Evolutionary conservation across 2,113 vertebrate species (phyloP).

Genomic region (Typhlomys cinereus): DNA sequence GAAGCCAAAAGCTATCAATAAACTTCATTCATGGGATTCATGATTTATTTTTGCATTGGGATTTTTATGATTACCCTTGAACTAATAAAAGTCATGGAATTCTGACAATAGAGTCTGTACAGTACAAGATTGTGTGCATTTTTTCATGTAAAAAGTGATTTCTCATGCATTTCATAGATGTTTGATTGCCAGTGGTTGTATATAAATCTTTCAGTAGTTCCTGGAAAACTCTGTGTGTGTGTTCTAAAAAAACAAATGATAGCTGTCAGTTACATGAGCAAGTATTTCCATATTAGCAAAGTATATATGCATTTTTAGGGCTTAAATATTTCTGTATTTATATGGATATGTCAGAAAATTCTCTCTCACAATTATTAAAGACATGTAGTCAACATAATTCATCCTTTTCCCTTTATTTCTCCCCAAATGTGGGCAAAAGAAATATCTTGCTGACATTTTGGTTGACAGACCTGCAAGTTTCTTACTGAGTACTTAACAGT

Average conservation of each 20-base stretch:
- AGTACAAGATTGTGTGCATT: background rate
- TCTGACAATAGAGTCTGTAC: background rate
- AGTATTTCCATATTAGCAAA: background rate
- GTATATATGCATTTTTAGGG: background rate
- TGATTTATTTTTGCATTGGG: background rate
- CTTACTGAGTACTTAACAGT: background rate
- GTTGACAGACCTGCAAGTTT: background rate
- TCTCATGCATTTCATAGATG: background rate
- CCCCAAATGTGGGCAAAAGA: background rate
- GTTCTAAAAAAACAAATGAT: background rate
- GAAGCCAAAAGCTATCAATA: background rate
- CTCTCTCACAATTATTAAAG: background rate
- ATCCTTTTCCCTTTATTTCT: background rate
- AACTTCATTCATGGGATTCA: background rate
- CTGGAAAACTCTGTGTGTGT: background rate
- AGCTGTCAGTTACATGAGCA: background rate
- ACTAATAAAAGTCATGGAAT: background rate
- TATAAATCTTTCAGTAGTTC: background rate
- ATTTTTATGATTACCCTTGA: background rate
- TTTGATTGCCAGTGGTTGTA: background rate
- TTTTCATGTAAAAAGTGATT: background rate
- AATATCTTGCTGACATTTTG: background rate
- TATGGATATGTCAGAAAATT: background rate
- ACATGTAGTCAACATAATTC: background rate
- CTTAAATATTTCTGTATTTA: background rate